Base-by-base conservation (phyloP, 2,797 vertebrate genomes). In the Aplochiton taeniatus region DNA sequence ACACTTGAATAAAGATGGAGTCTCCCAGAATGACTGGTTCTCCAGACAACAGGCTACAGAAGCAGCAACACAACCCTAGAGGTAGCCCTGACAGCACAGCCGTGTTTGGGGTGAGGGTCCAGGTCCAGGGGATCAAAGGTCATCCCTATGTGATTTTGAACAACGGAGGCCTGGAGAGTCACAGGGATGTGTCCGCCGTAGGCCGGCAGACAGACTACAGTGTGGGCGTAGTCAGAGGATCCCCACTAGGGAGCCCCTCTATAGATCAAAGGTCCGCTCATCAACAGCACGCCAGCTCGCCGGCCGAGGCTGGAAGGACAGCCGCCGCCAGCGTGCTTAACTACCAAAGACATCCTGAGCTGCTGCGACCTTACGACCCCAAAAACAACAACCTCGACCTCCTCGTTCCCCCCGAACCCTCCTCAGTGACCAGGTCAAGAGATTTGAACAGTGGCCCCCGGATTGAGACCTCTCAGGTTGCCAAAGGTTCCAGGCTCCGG, bases 131-230 rank as follows among this genome's bases (percentile, higher is more conserved):
- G 10, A 92, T 97, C 0, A 93, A 95, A 76, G 96, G 97, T 12
- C 96, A 95, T 73, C 95, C 97, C 0, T 98, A 91, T 46, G 94
- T 98, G 63, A 93, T 99, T 17, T 87, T 99, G 77, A 98, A 97
- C 79, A 95, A 93, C 58, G 87, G 93, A 0, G 92, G 82, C 11
- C 80, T 89, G 46, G 85, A 91, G 56, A 66, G 70, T 82, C 80
- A 82, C 76, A 83, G 41, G 81, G 81, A 46, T 10, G 50, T 89
- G 58, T 77, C 91, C 19, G 71, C 88, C 9, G 62, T 81, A 7
- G 90, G 87, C 54, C 85, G 91, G 77, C 88, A 67, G 77, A 49
- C 76, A 0, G 87, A 86, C 58, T 87, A 88, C 67, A 85, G 80
- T 50, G 79, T 87, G 0, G 85, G 83, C 43, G 45, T 73, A 61